Percentiles rank a stretch among this genome's conserved stretches.
phyloP scores from a whole-genome alignment of 2,888 invertebrate genomes.

The Trissolcus japonicus region DNA sequence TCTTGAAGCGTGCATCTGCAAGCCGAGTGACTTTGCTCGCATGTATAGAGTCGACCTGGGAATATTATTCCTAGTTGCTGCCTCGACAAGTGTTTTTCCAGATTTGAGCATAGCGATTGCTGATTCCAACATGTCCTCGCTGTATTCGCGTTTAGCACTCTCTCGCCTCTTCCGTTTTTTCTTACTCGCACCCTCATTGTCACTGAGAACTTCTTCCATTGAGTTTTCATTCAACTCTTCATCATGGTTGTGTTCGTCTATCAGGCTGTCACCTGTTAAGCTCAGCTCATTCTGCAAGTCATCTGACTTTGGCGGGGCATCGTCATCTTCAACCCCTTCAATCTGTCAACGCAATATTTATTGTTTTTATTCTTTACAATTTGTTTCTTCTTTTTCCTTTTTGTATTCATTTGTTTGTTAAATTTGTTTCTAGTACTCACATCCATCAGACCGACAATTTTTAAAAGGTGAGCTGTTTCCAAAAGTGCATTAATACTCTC shows the following conservation, averaged over 20 bases:
- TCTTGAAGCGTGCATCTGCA: slow-evolving; percentile 72
- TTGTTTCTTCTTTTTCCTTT: background rate
- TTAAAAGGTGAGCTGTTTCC: slow-evolving; percentile 73
- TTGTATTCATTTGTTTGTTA: no score
- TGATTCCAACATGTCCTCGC: slow-evolving; percentile 71
- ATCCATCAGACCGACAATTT: slow-evolving; percentile 73
- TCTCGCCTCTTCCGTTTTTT: slow-evolving; percentile 67
- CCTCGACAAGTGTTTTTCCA: slow-evolving; percentile 73
- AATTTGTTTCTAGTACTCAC: slow-evolving; percentile 63
- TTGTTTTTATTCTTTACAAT: background rate
- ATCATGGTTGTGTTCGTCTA: slow-evolving; percentile 14
- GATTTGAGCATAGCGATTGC: slow-evolving; percentile 73
- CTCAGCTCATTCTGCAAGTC: slow-evolving; percentile 55
- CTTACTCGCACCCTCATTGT: slow-evolving; percentile 45
- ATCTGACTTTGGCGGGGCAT: slow-evolving; percentile 39
- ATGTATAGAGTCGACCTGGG: slow-evolving; percentile 76
- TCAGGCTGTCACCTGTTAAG: slow-evolving; percentile 55
- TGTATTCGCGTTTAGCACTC: slow-evolving; percentile 69
- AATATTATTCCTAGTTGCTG: slow-evolving; percentile 73
- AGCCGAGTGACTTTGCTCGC: slow-evolving; percentile 73
- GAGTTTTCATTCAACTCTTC: slow-evolving; percentile 31
- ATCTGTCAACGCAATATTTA: slow-evolving; percentile 61
- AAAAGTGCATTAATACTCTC: slow-evolving; percentile 71
- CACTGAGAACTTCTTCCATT: slow-evolving; percentile 24
- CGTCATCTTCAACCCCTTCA: slow-evolving; percentile 67